Conservation (phyloP, 2,797 vertebrate species). For the Eupleurogrammus muticus region DNA sequence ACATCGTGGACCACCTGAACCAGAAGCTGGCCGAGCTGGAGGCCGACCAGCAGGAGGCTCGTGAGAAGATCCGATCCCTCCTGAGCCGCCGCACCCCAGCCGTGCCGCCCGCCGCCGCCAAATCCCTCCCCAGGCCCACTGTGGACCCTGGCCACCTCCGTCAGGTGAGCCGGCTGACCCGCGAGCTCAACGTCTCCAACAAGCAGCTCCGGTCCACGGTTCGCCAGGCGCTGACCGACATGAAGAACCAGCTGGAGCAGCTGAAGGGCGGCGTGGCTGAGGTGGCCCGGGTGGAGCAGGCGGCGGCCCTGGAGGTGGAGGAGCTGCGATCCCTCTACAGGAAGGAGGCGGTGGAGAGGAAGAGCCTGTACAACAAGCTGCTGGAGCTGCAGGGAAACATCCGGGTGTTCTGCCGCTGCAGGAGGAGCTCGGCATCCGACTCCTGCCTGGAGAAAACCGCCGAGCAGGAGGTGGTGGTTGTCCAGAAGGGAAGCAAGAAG, state of each 20-base stretch:
- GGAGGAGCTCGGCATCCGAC: conserved; percentile 40
- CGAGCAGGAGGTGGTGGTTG: conserved; percentile 67
- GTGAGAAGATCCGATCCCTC: conserved; percentile 67
- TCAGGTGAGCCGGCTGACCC: conserved; percentile 55
- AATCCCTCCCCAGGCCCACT: conserved; percentile 7
- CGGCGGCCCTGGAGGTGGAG: conserved; percentile 46
- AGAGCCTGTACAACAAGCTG: conserved; percentile 74
- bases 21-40: conserved; percentile 73
- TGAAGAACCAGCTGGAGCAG: conserved; percentile 61
- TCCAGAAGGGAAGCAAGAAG: conserved; percentile 70
- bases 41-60: conserved; percentile 65
- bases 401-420: conserved; percentile 77
- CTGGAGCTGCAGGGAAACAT: conserved; percentile 81
- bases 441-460: conserved; percentile 63
- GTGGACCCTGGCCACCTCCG: conserved; percentile 54
- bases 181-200: conserved; percentile 68
- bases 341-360: conserved; percentile 74
- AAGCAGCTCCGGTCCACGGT: conserved; percentile 67
- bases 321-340: conserved; percentile 72
- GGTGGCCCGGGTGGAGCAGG: conserved; percentile 44
- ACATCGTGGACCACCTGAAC: conserved; percentile 64
- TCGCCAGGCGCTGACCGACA: conserved; percentile 50
- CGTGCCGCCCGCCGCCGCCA: neutral
- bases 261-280: conserved; percentile 37
- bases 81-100: conserved; percentile 30